phyloP scores from a whole-genome alignment of 2,888 invertebrate genomes.

The Trilocha varians region DNA sequence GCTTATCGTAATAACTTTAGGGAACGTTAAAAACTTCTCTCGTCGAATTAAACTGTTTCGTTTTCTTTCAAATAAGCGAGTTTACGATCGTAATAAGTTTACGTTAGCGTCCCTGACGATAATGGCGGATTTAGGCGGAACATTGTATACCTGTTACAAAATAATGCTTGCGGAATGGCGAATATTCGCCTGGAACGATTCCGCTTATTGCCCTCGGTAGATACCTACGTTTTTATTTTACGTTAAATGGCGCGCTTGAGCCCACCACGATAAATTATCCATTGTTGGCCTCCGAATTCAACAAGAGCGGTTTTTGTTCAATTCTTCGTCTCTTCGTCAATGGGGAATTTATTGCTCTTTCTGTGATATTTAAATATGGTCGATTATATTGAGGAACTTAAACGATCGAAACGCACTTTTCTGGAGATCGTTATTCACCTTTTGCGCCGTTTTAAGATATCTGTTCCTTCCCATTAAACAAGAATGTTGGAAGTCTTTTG shows the following conservation, averaged over 20 bases:
- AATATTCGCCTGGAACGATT: constrained; percentile 15
- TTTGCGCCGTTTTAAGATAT: constrained; percentile 14
- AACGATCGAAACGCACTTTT: constrained; percentile 47
- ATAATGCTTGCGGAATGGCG: constrained; percentile 14
- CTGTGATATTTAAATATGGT: constrained; percentile 63
- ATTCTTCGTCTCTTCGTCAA: constrained; percentile 68
- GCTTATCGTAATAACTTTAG: neutral
- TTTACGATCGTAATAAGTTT: constrained; percentile 4
- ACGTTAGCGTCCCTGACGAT: constrained; percentile 6
- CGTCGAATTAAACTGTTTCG: neutral
- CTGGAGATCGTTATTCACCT: constrained; percentile 45
- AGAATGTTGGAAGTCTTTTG: neutral
- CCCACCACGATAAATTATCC: constrained; percentile 67
- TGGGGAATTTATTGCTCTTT: constrained; percentile 65
- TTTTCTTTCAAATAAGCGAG: neutral
- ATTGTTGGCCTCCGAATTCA: constrained; percentile 61
- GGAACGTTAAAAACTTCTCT: neutral
- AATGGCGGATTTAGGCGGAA: constrained; percentile 16
- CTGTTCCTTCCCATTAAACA: neutral
- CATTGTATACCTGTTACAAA: constrained; percentile 7
- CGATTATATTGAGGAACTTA: constrained; percentile 58
- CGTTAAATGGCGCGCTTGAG: constrained; percentile 37
- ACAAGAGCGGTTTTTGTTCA: constrained; percentile 69
- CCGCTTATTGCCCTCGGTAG: constrained; percentile 23
- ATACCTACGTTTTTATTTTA: constrained; percentile 44